Evolutionary conservation across 2,888 invertebrate species (phyloP), one percentile per base, ranked within the genome.

Genomic region (Beris chalybata): DNA sequence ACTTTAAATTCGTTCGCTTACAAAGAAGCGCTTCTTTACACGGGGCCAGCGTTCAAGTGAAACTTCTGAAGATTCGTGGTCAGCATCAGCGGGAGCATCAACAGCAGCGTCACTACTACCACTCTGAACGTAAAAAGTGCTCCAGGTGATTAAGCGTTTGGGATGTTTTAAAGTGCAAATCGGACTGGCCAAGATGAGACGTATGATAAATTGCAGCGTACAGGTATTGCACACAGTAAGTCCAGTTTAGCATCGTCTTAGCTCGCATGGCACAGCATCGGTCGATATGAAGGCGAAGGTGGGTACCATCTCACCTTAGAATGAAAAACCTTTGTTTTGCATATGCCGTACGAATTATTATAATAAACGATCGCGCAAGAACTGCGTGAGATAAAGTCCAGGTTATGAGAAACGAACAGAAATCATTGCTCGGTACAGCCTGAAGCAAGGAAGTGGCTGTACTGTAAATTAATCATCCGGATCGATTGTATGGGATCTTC

Each of bases 381-480:
- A 44, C 66, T 66, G 68, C 68, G 66, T 68, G 68, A 68, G 68
- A 68, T 66, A 66, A 64, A 64, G 48, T 56, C 44, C 61, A 55
- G 44, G 31, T 53, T 57, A 68, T 64, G 64, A 64, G 64, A 64
- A 68, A 48, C 38, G 13, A 55, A 47, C 45, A 30, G 56, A 55
- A 66, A 64, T 64, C 68, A 68, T 55, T 64, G 66, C 22, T 44
- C 15, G 29, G 13, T 43, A 45, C 50, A 55, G 66, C 69, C 69
- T 15, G 48, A 59, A 69, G 69, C 66, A 69, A 69, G 69, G 69
- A 69, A 69, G 69, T 69, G 64, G 64, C 56, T 69, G 69, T 67
- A 67, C 56, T 64, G 61, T 66, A 68, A 69, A 69, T 69, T 69
- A 69, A 69, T 69, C 69, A 69, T 61, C 64, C 50, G 66, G 66